Base-by-base conservation (phyloP, 2,888 invertebrate species). In the Parascotia fuliginaria region DNA sequence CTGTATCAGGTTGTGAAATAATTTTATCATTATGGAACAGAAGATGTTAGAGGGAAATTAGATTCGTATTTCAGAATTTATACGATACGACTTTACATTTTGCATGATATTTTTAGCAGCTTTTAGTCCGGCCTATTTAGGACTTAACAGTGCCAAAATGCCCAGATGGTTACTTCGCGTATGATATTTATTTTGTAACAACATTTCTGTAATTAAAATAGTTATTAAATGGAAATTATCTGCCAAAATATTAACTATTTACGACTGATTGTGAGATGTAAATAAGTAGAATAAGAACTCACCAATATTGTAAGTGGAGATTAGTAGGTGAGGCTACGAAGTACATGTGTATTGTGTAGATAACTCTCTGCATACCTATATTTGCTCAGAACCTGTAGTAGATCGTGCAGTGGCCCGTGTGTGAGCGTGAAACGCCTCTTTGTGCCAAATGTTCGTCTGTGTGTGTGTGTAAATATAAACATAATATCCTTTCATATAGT, bases 231-330 rank as follows among this genome's bases (percentile, higher is more conserved):
- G 71, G 75, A 81, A 77, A 77, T 78, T 81, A 77, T 86, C 85
- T 89, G 89, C 90, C 89, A 89, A 90, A 89, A 85, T 85, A 84
- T 82, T 81, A 83, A 85, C 77, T 77, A 80, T 77, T 83, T 89
- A 88, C 85, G 91, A 91, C 91, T 92, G 91, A 92, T 85, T 87
- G 89, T 89, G 88, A 88, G 87, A 84, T 90, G 92, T 91, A 91
- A 77, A 90, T 91, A 91, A 72, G 70, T 89, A 89, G 87, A 73
- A 57, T 89, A 89, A 90, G 86, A 77, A 78, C 83, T 89, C 87
- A 87, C 83, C 85, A 78, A 80, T 85, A 83, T 76, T 81, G 65
- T 85, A 86, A 87, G 82, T 76, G 73, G 77, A 73, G 73, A 81
- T 74, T 78, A 76, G 79, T 77, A 77, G 81, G 75, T 74, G 82